Base-by-base conservation (phyloP, 2,888 invertebrate genomes). In the Erynnis tages region DNA sequence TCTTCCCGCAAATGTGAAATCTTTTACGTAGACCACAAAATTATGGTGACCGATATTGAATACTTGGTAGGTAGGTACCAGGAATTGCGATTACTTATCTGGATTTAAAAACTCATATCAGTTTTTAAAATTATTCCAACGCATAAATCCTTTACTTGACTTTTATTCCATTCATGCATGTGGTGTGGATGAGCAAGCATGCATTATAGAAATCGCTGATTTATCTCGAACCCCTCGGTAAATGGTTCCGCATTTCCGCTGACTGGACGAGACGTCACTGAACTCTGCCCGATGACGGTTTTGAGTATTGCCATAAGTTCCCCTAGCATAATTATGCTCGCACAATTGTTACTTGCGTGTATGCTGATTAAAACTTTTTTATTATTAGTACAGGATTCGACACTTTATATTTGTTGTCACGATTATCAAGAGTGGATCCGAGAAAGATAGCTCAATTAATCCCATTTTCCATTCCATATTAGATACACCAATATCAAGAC, bases 221-320 rank as follows among this genome's bases (percentile, higher is more conserved):
- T 44, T 19, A 32, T 44, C 19, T 32, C 13, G 44, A 30, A 66
- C 71, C 79, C 81, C 78, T 75, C 76, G 73, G 79, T 78, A 79
- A 73, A 70, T 68, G 70, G 69, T 71, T 75, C 71, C 73, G 65
- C 63, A 69, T 79, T 78, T 75, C 75, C 69, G 75, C 73, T 73
- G 73, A 75, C 70, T 76, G 67, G 68, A 69, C 70, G 65, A 19
- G 4, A 50, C 49, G 41, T 37, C 34, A 45, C 16, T 25, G 34
- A 21, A 45, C 45, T 34, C 23, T 10, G 25, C 16, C 34, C 45
- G 8, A 16, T 25, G 30, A 30, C 30, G 30, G 17, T 30, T 44
- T 44, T 32, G 30, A 32, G 11, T 11, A 45, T 16, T 45, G 23
- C 34, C 21, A 45, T 45, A 34, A 23, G 14, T 8, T 23, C 21